These are phyloP conservation scores for Coronaproctus castanopsis DNA, from an alignment of 2,888 invertebrate species.

Conservation along the genomic window DNA sequence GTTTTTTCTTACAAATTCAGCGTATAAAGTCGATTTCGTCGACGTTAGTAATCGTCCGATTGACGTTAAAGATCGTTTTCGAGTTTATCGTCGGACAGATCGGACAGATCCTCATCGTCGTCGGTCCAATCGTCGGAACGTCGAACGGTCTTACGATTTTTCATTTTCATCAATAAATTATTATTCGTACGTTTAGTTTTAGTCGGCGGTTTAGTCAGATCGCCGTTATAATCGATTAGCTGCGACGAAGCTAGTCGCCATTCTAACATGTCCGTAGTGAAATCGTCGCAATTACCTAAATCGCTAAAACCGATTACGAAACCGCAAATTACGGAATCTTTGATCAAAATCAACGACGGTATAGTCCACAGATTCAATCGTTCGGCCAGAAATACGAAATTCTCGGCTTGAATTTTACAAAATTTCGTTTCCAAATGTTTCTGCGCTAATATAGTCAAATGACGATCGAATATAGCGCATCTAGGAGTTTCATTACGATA, in stretches of 20 bases:
- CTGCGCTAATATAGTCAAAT: constrained; percentile 60
- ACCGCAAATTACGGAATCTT: constrained; percentile 72
- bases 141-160: not conserved
- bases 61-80: too few species aligned
- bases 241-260: constrained; percentile 64
- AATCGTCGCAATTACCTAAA: constrained; percentile 80
- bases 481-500: constrained; percentile 64
- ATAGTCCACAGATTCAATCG: constrained; percentile 72
- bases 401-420: constrained; percentile 67
- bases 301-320: constrained; percentile 88
- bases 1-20: too few species aligned
- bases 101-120: not conserved
- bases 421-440: constrained; percentile 74
- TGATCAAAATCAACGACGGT: constrained; percentile 70
- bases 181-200: not conserved
- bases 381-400: constrained; percentile 34
- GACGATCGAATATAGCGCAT: constrained; percentile 83
- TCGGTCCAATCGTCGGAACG: not conserved
- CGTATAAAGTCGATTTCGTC: too few species aligned
- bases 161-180: not conserved
- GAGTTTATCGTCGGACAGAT: too few species aligned
- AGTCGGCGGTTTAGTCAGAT: constrained; percentile 40
- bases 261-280: constrained; percentile 73
- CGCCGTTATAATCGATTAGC: constrained; percentile 46
- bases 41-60: too few species aligned